Percentiles rank a stretch among this genome's conserved stretches.
Evolutionary conservation across 2,113 vertebrate species (phyloP).

Genomic region (Dromiciops gliroides): DNA sequence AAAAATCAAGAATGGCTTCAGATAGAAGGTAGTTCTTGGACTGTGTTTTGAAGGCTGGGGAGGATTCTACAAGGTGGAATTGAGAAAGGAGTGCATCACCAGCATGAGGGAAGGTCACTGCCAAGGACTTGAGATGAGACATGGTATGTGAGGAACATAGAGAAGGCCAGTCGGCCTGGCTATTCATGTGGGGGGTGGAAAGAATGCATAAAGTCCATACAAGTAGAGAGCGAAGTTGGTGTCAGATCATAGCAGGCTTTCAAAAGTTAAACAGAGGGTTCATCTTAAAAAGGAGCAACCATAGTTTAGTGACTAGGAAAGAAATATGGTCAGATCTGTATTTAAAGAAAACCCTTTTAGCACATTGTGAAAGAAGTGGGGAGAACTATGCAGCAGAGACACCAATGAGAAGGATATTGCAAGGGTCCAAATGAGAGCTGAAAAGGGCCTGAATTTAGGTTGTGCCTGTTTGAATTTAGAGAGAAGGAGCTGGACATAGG

Average conservation of each 20-base stretch:
- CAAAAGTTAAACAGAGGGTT: background rate
- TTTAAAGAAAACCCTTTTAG: background rate
- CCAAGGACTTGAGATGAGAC: background rate
- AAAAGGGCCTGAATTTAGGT: background rate
- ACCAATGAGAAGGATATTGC: no score
- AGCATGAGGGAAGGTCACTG: no score
- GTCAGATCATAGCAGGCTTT: background rate
- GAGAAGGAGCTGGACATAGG: background rate
- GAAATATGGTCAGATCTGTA: background rate
- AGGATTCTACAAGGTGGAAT: no score
- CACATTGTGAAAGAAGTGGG: no score
- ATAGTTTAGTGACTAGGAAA: background rate
- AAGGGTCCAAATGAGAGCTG: background rate
- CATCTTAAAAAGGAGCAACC: background rate
- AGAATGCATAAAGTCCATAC: no score
- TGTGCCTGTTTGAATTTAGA: background rate
- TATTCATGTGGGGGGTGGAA: background rate
- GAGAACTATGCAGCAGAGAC: background rate
- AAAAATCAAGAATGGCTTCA: background rate
- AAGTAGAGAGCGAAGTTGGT: no score
- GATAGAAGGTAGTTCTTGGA: background rate
- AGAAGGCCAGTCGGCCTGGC: background rate
- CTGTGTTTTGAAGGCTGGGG: no score
- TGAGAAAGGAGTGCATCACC: no score
- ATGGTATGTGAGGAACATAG: background rate